phyloP scores from a whole-genome alignment of 2,797 vertebrate genomes.

The Gastrophryne carolinensis region DNA sequence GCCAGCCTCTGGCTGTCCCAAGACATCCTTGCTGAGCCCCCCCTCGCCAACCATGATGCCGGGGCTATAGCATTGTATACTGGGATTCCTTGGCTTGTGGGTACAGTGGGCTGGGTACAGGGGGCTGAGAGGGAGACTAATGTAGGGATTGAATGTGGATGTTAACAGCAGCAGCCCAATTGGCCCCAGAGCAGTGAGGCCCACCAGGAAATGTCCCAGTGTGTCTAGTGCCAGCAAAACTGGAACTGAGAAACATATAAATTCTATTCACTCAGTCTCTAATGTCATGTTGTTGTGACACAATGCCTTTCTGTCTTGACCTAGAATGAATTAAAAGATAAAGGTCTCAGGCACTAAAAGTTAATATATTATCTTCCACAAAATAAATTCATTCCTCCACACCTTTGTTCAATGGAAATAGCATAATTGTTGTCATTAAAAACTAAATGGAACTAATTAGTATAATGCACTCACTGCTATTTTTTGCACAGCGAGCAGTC shows the following conservation, averaged over 20 bases:
- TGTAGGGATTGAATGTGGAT: too few species aligned
- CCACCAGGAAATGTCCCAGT: too few species aligned
- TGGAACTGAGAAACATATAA: neutral
- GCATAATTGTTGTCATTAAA: constrained; percentile 50
- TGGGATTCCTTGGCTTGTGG: too few species aligned
- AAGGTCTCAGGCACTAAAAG: neutral
- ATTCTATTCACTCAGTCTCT: neutral
- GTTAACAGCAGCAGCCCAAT: too few species aligned
- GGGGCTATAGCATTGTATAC: too few species aligned
- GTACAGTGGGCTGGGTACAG: too few species aligned
- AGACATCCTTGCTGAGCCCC: too few species aligned
- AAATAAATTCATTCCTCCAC: constrained; percentile 17
- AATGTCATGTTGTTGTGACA: neutral
- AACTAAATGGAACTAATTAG: constrained; percentile 51
- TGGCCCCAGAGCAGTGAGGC: too few species aligned
- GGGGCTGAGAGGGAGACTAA: too few species aligned
- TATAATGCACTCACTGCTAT: constrained; percentile 44
- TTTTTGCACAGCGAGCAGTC: constrained; percentile 38
- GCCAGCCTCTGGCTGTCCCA: too few species aligned
- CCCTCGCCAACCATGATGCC: too few species aligned
- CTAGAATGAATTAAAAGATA: neutral
- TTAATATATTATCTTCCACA: neutral
- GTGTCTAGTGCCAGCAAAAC: too few species aligned
- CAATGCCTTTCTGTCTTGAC: neutral
- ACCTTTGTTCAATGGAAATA: constrained; percentile 43